phyloP scores from a whole-genome alignment of 2,888 invertebrate species.

The Drosophila monieri region DNA sequence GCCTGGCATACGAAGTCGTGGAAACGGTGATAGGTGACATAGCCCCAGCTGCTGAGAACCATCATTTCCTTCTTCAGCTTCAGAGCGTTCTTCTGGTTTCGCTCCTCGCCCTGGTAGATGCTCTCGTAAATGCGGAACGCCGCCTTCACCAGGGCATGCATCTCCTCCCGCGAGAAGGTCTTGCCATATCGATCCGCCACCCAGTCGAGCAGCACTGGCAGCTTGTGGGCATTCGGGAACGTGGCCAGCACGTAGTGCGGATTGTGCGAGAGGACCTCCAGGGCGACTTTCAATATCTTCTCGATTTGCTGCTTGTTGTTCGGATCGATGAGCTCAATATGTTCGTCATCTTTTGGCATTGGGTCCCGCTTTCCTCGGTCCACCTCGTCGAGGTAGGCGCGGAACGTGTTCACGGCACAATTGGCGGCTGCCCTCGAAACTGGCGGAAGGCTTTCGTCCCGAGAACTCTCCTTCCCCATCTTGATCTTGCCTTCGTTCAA shows the following conservation, averaged over 20 bases:
- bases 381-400: not conserved
- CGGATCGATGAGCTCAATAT: constrained; percentile 58
- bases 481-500: constrained; percentile 3
- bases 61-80: not conserved
- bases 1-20: not conserved
- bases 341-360: not conserved
- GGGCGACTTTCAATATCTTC: constrained; percentile 49
- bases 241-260: constrained; percentile 71
- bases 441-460: not conserved
- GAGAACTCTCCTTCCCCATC: not conserved
- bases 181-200: constrained; percentile 65
- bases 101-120: not conserved
- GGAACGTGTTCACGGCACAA: constrained; percentile 21
- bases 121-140: constrained; percentile 17
- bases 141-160: constrained; percentile 26
- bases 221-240: constrained; percentile 69
- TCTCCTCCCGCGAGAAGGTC: constrained; percentile 42
- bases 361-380: not conserved
- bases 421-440: constrained; percentile 6
- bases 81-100: too few species aligned
- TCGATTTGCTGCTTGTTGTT: constrained; percentile 46
- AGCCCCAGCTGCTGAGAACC: not conserved
- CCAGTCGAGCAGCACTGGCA: constrained; percentile 69
- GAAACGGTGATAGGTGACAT: constrained; percentile 3
- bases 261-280: constrained; percentile 56